Evolutionary conservation across 2,797 vertebrate genomes (phyloP).

Genomic region (Lates japonicus): DNA sequence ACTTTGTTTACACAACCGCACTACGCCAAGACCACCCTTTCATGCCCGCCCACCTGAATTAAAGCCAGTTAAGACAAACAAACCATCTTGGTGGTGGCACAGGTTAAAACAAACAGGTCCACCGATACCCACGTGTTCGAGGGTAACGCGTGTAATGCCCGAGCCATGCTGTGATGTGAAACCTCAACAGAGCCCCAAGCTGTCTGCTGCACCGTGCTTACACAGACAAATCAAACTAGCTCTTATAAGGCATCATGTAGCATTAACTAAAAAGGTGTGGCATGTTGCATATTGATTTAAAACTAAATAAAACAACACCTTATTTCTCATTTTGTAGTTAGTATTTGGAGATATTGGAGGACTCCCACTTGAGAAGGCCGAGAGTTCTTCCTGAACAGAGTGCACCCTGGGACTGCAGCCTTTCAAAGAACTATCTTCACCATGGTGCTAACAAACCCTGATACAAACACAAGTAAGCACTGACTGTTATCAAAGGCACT

Average conservation of each 20-base stretch:
- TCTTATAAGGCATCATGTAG: background rate
- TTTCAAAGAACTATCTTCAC: conserved; percentile 84
- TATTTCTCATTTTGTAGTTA: background rate
- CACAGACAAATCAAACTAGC: background rate
- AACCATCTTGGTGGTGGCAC: background rate
- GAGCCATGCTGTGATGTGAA: conserved; percentile 89
- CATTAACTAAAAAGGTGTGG: background rate
- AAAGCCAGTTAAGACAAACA: background rate
- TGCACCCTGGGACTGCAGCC: conserved; percentile 83
- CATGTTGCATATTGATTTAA: background rate
- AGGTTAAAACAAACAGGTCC: background rate
- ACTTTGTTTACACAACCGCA: conserved; percentile 85
- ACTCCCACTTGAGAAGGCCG: conserved; percentile 90
- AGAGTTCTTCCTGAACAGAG: conserved; percentile 87
- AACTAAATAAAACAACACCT: background rate
- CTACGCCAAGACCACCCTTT: conserved; percentile 77
- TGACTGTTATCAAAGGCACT: no score
- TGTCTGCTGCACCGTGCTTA: conserved; percentile 77
- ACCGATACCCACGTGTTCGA: conserved; percentile 86
- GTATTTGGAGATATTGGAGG: background rate
- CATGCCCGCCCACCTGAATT: conserved; percentile 58
- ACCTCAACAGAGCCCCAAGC: conserved; percentile 85
- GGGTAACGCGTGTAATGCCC: conserved; percentile 82
- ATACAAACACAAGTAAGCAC: background rate
- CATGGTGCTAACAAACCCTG: conserved; percentile 89